Evolutionary conservation across 92 coral and sea anemone genomes (phyloP).

Genomic region (Bergia sp.): DNA sequence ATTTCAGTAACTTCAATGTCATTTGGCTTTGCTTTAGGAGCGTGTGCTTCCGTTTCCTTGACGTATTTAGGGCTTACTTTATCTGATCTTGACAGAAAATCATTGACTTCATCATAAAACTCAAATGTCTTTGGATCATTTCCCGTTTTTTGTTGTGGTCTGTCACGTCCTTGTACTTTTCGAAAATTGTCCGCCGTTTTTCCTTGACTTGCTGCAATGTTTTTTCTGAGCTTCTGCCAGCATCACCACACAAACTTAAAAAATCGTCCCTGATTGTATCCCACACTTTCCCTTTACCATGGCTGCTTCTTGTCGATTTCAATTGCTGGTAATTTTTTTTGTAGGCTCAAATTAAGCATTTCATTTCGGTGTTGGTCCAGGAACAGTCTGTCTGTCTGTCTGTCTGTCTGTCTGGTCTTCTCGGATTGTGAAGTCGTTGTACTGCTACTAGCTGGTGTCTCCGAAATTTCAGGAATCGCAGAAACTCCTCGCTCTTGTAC

Average conservation of each 20-base stretch:
- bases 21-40: no score
- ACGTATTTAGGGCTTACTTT: constrained; percentile 43
- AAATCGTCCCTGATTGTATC: constrained; percentile 44
- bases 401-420: no score
- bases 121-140: constrained; percentile 56
- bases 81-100: constrained; percentile 47
- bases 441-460: no score
- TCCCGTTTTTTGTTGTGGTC: constrained; percentile 57
- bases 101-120: constrained; percentile 50
- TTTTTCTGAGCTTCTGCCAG: constrained; percentile 38
- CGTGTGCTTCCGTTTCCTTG: constrained; percentile 40
- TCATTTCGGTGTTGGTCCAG: background rate
- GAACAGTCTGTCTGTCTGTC: no score
- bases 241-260: constrained; percentile 38
- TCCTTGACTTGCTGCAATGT: constrained; percentile 13
- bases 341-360: constrained; percentile 32
- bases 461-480: no score
- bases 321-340: constrained; percentile 27
- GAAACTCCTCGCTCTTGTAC: no score
- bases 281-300: constrained; percentile 53
- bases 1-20: no score
- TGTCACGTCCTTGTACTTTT: constrained; percentile 51
- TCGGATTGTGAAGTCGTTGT: no score
- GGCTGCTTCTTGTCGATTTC: constrained; percentile 53
- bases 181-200: constrained; percentile 54